Conservation (phyloP, 1,140 invertebrate genomes). For the Drosophila subpulchrella region DNA sequence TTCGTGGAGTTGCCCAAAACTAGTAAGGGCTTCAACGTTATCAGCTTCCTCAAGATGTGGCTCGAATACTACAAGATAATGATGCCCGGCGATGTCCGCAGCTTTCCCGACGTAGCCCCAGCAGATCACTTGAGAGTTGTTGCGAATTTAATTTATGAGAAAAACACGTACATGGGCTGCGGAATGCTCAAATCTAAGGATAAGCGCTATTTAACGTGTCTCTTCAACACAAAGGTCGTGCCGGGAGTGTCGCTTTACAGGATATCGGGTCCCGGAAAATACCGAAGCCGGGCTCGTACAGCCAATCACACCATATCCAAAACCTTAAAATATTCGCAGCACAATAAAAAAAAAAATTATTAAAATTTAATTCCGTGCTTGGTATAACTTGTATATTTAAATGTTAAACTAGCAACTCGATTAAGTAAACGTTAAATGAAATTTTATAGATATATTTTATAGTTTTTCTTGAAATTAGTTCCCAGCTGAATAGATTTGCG, state of each 20-base stretch:
- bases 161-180: constrained; percentile 1
- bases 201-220: not conserved
- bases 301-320: no score
- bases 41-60: constrained; percentile 2
- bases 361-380: no score
- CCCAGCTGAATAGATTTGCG: not conserved
- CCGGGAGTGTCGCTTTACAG: not conserved
- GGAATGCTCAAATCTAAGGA: not conserved
- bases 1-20: not conserved
- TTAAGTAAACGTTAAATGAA: not conserved
- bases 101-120: not conserved
- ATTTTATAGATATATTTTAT: no score
- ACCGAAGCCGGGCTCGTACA: not conserved
- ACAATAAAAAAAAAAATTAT: no score
- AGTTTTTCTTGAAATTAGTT: constrained; percentile 1
- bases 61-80: not conserved
- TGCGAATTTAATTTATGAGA: not conserved
- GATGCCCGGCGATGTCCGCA: not conserved
- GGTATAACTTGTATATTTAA: not conserved
- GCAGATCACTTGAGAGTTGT: not conserved
- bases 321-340: no score
- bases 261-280: no score
- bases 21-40: not conserved
- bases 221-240: not conserved
- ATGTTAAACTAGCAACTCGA: not conserved